Percentiles rank a stretch among this genome's conserved stretches.
These are phyloP conservation scores for Oryzias javanicus DNA, from an alignment of 2,113 vertebrate species.

Conservation along the genomic window DNA sequence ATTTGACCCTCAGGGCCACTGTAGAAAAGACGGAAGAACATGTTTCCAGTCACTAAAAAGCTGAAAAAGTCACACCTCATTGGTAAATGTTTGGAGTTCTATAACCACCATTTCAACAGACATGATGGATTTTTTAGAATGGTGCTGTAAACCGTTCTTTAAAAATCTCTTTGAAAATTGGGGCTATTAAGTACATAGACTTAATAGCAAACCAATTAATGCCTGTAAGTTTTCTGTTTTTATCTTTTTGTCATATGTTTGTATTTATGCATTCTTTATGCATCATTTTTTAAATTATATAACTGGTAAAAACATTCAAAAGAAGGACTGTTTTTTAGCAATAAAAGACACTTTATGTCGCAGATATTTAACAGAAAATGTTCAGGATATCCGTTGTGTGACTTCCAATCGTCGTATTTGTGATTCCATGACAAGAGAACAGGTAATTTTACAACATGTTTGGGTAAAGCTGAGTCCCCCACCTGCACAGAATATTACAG, in stretches of 20 bases:
- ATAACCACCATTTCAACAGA: no score
- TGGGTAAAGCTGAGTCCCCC: slow-evolving; percentile 26
- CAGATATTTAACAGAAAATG: slow-evolving; percentile 28
- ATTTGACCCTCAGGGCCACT: no score
- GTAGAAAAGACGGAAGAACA: no score
- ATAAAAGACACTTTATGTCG: slow-evolving; percentile 24
- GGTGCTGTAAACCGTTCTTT: slow-evolving; percentile 33
- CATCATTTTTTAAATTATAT: not conserved
- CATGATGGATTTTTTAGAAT: not conserved
- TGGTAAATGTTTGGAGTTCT: no score
- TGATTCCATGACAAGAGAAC: slow-evolving; percentile 29
- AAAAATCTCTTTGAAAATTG: slow-evolving; percentile 33
- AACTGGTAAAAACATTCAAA: slow-evolving; percentile 8
- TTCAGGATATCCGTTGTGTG: slow-evolving; percentile 38
- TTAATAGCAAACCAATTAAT: slow-evolving; percentile 41
- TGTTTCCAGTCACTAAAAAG: no score
- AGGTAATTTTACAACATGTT: slow-evolving; percentile 36
- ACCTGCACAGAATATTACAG: slow-evolving; percentile 53
- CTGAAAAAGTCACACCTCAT: no score
- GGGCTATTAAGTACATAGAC: slow-evolving; percentile 18
- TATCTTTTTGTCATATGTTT: slow-evolving; percentile 11
- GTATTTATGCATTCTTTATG: slow-evolving; percentile 27
- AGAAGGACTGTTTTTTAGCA: slow-evolving; percentile 12
- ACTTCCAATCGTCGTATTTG: slow-evolving; percentile 33
- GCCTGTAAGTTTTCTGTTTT: slow-evolving; percentile 30